These are phyloP conservation scores for Cryptosula pallasiana DNA, from an alignment of 2,888 invertebrate genomes.

Conservation along the genomic window DNA sequence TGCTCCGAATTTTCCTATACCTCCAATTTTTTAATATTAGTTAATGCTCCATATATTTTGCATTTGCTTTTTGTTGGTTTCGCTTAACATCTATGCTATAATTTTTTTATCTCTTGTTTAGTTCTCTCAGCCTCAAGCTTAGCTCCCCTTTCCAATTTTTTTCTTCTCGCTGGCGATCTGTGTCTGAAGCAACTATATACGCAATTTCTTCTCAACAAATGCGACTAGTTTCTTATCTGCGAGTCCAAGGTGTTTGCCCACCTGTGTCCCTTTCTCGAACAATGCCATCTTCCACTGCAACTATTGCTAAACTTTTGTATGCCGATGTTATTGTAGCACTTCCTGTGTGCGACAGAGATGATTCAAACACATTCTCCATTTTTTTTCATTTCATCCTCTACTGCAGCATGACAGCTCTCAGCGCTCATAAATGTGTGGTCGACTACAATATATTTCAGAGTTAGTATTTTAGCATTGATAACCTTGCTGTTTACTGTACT, in stretches of 20 bases:
- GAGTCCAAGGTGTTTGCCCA: slow-evolving; percentile 2
- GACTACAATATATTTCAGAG: no score
- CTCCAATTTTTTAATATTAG: not conserved
- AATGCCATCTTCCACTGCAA: no score
- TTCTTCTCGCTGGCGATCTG: not conserved
- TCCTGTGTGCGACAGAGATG: no score
- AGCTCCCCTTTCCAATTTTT: not conserved
- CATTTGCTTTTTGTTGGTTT: not conserved
- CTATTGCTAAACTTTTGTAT: no score
- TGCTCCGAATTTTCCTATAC: slow-evolving; percentile 4
- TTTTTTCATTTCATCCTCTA: no score
- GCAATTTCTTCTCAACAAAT: slow-evolving; percentile 20
- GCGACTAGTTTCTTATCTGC: not conserved
- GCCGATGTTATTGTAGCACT: no score
- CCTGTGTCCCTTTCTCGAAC: not conserved
- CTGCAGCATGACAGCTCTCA: no score
- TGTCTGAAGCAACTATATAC: not conserved
- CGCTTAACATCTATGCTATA: not conserved
- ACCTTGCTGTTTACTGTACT: no score
- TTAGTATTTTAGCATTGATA: no score
- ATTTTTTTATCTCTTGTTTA: no score
- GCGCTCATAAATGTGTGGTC: no score
- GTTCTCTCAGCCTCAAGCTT: not conserved
- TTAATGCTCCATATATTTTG: not conserved
- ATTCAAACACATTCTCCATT: no score